phyloP scores from a whole-genome alignment of 1,140 invertebrate genomes.

The Rhagoletis pomonella region DNA sequence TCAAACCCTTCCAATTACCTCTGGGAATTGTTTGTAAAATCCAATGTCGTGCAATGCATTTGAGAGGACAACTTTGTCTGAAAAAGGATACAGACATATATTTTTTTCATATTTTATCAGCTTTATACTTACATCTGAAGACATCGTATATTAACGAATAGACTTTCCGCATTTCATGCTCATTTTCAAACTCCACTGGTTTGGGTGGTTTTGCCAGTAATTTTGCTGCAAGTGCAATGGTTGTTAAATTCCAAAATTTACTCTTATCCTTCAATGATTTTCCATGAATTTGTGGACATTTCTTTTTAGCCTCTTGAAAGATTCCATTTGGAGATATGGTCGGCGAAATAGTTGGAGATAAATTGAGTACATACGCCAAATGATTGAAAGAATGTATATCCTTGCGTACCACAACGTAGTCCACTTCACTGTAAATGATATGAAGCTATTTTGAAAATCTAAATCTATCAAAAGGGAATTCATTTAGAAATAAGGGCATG shows the following conservation, averaged over 20 bases:
- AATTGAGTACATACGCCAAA: background rate
- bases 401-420: conserved; percentile 6
- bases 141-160: conserved; percentile 87
- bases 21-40: conserved; percentile 39
- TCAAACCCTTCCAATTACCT: conserved; percentile 24
- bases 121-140: conserved; percentile 80
- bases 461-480: too few relatives aligned
- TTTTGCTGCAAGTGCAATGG: conserved; percentile 78
- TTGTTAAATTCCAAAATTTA: conserved; percentile 75
- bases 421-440: background rate
- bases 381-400: background rate
- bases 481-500: too few relatives aligned
- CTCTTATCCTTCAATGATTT: conserved; percentile 36
- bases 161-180: conserved; percentile 85
- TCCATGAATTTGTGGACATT: background rate
- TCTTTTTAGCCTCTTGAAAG: background rate
- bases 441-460: background rate
- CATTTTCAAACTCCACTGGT: conserved; percentile 77
- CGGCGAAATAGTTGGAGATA: conserved; percentile 18
- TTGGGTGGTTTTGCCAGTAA: conserved; percentile 77
- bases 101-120: too few relatives aligned
- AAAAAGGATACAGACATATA: background rate
- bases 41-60: conserved; percentile 46
- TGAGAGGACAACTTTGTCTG: conserved; percentile 51
- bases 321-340: background rate